Conservation (phyloP, 1,140 invertebrate genomes). For the Palaemon carinicauda region DNA sequence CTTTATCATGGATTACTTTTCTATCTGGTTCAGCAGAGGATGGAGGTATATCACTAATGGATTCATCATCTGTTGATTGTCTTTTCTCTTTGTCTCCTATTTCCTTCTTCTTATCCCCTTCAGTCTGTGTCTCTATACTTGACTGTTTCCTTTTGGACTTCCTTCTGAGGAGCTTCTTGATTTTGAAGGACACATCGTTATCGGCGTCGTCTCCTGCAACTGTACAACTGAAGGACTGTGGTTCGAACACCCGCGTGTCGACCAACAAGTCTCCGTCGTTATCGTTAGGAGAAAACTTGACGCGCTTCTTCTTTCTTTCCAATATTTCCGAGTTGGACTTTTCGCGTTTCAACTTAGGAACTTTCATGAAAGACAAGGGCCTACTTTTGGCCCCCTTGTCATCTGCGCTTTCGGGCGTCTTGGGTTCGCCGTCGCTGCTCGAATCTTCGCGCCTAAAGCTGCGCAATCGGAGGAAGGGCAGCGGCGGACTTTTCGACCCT, state of each 20-base stretch:
- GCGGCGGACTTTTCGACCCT: too few relatives aligned
- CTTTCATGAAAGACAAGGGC: background rate
- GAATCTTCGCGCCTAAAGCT: too few relatives aligned
- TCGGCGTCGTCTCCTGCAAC: background rate
- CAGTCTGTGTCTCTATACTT: slow-evolving; percentile 43
- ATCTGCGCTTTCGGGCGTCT: background rate
- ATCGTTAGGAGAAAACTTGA: slow-evolving; percentile 41
- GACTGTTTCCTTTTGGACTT: slow-evolving; percentile 34
- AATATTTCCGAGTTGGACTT: slow-evolving; percentile 39
- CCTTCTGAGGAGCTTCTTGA: slow-evolving; percentile 44
- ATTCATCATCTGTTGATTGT: background rate
- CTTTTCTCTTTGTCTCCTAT: background rate
- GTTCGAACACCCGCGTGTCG: slow-evolving; percentile 33
- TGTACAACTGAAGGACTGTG: background rate
- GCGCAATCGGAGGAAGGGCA: too few relatives aligned
- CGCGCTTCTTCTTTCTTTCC: slow-evolving; percentile 46
- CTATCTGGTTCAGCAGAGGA: background rate
- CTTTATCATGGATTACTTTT: background rate
- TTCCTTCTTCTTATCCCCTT: background rate
- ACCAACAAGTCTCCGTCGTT: slow-evolving; percentile 22
- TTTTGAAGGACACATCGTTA: background rate
- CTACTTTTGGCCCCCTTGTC: background rate
- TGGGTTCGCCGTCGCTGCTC: too few relatives aligned
- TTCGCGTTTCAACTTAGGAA: slow-evolving; percentile 45
- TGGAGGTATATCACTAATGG: background rate